Percentiles rank a stretch among this genome's conserved stretches.
Conservation (phyloP, 1,140 invertebrate species). For the Cydia pomonella region DNA sequence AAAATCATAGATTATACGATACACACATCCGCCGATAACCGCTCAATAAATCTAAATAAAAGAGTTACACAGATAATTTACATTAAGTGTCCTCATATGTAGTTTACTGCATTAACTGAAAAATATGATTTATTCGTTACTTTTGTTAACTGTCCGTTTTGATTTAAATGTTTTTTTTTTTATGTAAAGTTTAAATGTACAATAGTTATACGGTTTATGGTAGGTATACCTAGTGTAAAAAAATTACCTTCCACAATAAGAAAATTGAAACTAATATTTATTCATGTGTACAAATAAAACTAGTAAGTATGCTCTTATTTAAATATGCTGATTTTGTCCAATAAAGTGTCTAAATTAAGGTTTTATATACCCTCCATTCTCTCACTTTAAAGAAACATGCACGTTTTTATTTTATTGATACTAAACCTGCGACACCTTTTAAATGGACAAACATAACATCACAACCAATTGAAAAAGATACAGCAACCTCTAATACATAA, state of each 20-base stretch:
- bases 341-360: background rate
- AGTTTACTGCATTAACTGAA: too few species aligned
- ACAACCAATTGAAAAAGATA: conserved; percentile 7
- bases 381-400: background rate
- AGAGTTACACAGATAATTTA: background rate
- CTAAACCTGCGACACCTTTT: conserved; percentile 16
- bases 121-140: too few species aligned
- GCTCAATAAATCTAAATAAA: background rate
- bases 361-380: background rate
- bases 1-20: background rate
- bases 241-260: too few species aligned
- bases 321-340: background rate
- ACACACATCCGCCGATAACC: background rate
- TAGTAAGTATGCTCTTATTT: background rate
- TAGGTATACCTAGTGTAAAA: too few species aligned
- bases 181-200: too few species aligned
- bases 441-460: conserved; percentile 9
- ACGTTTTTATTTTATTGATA: conserved; percentile 1
- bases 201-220: too few species aligned
- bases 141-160: background rate
- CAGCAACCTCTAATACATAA: background rate
- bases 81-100: background rate
- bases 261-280: too few species aligned
- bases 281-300: background rate
- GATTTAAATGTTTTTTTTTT: too few species aligned